Evolutionary conservation across 1,140 invertebrate species (phyloP).

Genomic region (Heliconius nattereri): DNA sequence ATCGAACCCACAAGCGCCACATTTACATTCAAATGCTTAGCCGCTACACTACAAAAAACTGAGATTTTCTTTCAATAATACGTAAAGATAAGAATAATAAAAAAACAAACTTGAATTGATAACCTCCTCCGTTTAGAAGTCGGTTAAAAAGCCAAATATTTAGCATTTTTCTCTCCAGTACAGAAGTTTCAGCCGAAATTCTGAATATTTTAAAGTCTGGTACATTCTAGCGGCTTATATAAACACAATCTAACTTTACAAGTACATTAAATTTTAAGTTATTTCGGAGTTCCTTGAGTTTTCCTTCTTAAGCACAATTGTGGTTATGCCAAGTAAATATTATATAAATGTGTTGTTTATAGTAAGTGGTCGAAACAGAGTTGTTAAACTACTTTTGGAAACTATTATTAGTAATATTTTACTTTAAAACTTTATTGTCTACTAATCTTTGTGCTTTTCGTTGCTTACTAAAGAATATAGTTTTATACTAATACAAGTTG

Average conservation of each 20-base stretch:
- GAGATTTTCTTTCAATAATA: no score
- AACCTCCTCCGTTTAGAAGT: no score
- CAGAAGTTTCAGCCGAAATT: neutral
- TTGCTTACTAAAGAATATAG: no score
- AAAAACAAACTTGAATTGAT: no score
- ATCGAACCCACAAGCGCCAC: no score
- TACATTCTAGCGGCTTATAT: slow-evolving; percentile 3
- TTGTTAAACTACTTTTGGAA: neutral
- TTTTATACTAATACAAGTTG: no score
- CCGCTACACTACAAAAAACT: no score
- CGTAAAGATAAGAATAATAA: no score
- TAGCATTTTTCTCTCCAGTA: neutral
- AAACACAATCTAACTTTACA: slow-evolving; percentile 22
- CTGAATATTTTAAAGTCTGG: slow-evolving; percentile 1
- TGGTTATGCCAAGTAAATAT: slow-evolving; percentile 11
- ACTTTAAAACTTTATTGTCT: no score
- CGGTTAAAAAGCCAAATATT: neutral
- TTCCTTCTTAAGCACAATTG: slow-evolving; percentile 18
- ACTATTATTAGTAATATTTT: neutral
- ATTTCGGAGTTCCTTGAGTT: slow-evolving; percentile 18
- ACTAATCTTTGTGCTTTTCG: no score
- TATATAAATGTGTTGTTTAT: slow-evolving; percentile 1
- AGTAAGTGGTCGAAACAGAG: slow-evolving; percentile 42
- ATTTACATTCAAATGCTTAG: no score
- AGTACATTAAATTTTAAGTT: slow-evolving; percentile 24